Evolutionary conservation across 64 coral and sea anemone species (phyloP).

Genomic region (Trachythela sp.): DNA sequence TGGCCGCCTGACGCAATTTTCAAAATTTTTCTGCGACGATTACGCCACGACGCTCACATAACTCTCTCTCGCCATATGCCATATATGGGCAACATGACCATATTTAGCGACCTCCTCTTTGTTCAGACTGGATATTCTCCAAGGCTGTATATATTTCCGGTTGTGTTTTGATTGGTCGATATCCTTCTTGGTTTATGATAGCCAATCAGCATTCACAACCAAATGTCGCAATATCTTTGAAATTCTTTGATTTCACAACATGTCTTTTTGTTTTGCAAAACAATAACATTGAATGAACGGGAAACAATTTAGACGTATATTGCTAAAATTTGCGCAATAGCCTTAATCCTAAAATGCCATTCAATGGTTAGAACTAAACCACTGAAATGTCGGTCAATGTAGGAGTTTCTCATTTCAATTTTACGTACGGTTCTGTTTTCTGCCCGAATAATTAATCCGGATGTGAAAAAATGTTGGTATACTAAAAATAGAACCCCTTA

Average conservation of each 20-base stretch:
- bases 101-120: background rate
- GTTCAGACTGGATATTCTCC: background rate
- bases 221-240: conserved; percentile 17
- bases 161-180: background rate
- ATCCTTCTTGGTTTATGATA: background rate
- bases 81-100: background rate
- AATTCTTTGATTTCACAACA: background rate
- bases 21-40: conserved; percentile 15
- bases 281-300: background rate
- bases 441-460: background rate
- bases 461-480: background rate
- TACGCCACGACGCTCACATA: conserved; percentile 20
- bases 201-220: background rate
- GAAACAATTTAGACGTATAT: background rate
- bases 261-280: background rate
- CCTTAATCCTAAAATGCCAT: background rate
- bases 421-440: background rate
- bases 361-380: background rate
- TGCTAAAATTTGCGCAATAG: background rate
- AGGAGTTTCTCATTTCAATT: background rate
- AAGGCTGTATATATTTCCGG: background rate
- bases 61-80: background rate
- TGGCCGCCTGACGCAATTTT: conserved; percentile 29
- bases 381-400: background rate
- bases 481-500: background rate